These are phyloP conservation scores for Xyrichtys novacula DNA, from an alignment of 2,797 vertebrate genomes.

Conservation along the genomic window DNA sequence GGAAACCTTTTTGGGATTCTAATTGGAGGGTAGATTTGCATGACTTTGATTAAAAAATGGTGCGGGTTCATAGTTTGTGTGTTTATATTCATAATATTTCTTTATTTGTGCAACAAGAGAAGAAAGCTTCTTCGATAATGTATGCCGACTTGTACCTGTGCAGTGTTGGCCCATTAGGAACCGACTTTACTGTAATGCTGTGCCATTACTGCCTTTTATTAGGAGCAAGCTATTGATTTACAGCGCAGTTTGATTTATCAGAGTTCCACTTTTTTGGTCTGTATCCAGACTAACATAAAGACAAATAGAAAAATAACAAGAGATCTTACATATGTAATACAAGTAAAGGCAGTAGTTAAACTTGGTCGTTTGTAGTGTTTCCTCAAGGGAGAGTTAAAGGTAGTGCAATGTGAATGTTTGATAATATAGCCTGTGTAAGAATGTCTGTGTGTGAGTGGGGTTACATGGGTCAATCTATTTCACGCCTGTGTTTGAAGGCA, in stretches of 20 bases:
- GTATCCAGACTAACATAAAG: conserved; percentile 3
- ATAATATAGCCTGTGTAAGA: conserved; percentile 42
- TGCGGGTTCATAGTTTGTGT: background rate
- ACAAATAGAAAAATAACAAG: background rate
- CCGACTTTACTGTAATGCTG: conserved; percentile 57
- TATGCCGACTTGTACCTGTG: conserved; percentile 65
- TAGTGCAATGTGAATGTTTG: conserved; percentile 29
- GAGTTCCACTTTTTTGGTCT: conserved; percentile 33
- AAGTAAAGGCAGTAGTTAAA: conserved; percentile 5
- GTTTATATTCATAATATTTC: conserved; percentile 54
- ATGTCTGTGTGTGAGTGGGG: conserved; percentile 28
- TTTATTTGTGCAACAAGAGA: conserved; percentile 68
- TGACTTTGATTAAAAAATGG: conserved; percentile 80
- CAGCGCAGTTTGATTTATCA: conserved; percentile 40
- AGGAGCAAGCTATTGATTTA: conserved; percentile 43
- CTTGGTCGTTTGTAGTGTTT: conserved; percentile 22
- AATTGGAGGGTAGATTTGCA: conserved; percentile 85
- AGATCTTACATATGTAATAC: conserved; percentile 2
- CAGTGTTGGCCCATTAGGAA: conserved; percentile 62
- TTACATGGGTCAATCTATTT: conserved; percentile 71
- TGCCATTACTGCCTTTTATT: conserved; percentile 57
- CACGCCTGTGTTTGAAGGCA: conserved; percentile 48
- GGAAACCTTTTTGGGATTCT: conserved; percentile 77
- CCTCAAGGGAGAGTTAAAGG: conserved; percentile 16
- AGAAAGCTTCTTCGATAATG: conserved; percentile 70